phyloP scores from a whole-genome alignment of 2,888 invertebrate genomes.

The Spilarctia lutea region DNA sequence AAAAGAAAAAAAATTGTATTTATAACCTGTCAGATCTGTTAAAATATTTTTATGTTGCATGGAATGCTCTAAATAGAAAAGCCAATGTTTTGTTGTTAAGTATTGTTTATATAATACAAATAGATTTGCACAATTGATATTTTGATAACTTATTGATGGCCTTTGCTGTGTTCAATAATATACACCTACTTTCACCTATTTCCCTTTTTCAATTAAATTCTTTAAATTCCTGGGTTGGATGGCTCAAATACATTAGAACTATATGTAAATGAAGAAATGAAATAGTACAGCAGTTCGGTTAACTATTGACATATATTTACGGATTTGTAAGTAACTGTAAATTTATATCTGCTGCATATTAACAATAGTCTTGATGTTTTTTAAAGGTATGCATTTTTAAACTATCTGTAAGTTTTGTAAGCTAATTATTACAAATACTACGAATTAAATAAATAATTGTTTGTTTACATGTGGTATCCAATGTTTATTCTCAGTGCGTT shows the following conservation, averaged over 20 bases:
- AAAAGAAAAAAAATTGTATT: background rate
- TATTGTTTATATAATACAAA: constrained; percentile 21
- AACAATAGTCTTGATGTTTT: background rate
- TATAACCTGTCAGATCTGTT: background rate
- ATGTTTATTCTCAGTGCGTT: background rate
- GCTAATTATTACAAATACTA: background rate
- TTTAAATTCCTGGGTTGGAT: background rate
- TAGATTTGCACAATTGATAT: constrained; percentile 32
- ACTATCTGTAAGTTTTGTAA: background rate
- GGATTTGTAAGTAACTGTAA: background rate
- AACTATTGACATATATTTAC: background rate
- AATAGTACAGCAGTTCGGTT: background rate
- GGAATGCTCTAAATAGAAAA: constrained; percentile 4
- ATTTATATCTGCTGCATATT: background rate
- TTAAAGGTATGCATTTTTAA: background rate
- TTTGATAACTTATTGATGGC: background rate
- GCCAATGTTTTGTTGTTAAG: background rate
- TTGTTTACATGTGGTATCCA: background rate
- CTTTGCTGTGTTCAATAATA: background rate
- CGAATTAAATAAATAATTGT: too few species aligned
- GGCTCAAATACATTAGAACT: background rate
- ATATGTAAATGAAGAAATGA: background rate
- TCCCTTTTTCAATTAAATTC: background rate
- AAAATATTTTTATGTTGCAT: background rate
- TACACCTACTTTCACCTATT: background rate